Base-by-base conservation (phyloP, 2,888 invertebrate genomes). In the Cataglyphis rosenhaueri region DNA sequence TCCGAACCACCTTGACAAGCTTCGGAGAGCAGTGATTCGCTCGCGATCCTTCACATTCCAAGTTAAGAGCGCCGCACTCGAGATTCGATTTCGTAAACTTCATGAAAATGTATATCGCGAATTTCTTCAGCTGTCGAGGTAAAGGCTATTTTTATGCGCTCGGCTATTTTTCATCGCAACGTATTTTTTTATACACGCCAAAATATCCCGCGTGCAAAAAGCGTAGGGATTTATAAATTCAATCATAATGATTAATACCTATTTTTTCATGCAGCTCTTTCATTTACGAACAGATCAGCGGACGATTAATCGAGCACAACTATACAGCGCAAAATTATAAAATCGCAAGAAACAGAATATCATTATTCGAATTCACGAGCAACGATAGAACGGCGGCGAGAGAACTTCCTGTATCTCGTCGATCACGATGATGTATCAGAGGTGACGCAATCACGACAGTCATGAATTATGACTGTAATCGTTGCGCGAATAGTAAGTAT, bases 1-100 rank as follows among this genome's bases (percentile, higher is more conserved):
- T 82, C 85, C 83, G 84, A 88, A 84, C 84, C 88, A 86, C 88
- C 88, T 88, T 86, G 87, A 83, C 88, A 68, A 87, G 82, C 84
- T 48, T 66, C 41, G 57, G 84, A 84, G 78, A 78, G 71, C 61
- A 74, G 59, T 25, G 83, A 87, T 81, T 84, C 82, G 83, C 82
- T 55, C 71, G 81, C 82, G 87, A 87, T 86, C 85, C 85, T 66
- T 85, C 87, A 71, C 84, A 87, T 89, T 88, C 88, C 88, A 88
- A 85, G 84, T 86, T 82, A 88, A 88, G 64, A 81, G 65, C 86
- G 82, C 57, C 82, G 59, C 81, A 61, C 41, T 73, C 32, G 52
- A 66, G 52, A 21, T 74, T 65, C 61, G 57, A 35, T 52, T 66
- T 66, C 70, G 74, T 68, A 59, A 68, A 59, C 68, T 68, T 78